Conservation (phyloP, 53 echinoderm and acorn worm species). For the Apostichopus leukothele region DNA sequence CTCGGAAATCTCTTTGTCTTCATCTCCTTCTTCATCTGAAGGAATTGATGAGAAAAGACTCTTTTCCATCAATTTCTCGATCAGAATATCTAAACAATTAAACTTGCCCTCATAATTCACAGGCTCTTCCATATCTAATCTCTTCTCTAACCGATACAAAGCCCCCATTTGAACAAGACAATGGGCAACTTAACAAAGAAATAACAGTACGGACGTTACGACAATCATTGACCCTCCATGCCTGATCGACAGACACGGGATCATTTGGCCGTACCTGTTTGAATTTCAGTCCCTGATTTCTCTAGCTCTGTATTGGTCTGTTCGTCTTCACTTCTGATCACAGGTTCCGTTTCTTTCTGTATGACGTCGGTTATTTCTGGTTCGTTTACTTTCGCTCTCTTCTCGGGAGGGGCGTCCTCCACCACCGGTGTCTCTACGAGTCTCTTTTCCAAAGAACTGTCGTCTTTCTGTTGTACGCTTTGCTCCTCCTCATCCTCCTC, state of each 20-base stretch:
- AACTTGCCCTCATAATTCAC: too few relatives aligned
- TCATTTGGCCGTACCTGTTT: not conserved
- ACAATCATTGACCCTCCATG: too few relatives aligned
- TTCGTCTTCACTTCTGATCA: not conserved
- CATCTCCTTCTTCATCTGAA: not conserved
- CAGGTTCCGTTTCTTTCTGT: not conserved
- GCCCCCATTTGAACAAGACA: too few relatives aligned
- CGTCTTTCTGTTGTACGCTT: not conserved
- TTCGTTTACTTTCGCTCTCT: not conserved
- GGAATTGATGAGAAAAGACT: not conserved
- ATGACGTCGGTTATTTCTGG: not conserved
- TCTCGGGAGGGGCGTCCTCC: conserved; percentile 34
- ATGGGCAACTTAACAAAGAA: too few relatives aligned
- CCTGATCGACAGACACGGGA: too few relatives aligned
- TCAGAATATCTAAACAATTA: too few relatives aligned
- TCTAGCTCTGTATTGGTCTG: not conserved
- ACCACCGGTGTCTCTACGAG: not conserved
- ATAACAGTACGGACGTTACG: too few relatives aligned
- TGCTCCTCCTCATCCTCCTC: not conserved
- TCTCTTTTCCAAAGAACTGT: not conserved
- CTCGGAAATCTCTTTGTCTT: not conserved
- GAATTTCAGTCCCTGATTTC: not conserved
- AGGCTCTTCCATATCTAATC: too few relatives aligned
- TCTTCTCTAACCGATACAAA: too few relatives aligned
- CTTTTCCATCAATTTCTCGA: too few relatives aligned